Percentiles rank a stretch among this genome's conserved stretches.
Evolutionary conservation across 2,113 vertebrate species (phyloP).

Genomic region (Chaetura pelagica): DNA sequence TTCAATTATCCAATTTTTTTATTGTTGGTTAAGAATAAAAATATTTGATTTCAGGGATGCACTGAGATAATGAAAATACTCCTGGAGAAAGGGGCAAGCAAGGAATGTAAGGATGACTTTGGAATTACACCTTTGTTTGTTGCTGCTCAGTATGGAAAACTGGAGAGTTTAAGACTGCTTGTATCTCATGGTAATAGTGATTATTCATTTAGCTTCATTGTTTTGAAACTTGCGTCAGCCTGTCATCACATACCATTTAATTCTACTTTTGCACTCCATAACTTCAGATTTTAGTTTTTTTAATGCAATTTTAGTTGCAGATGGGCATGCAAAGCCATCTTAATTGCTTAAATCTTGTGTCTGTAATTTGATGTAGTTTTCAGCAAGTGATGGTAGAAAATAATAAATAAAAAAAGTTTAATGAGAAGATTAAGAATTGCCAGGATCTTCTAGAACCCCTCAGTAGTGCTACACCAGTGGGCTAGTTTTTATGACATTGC

Average conservation of each 20-base stretch:
- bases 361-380: not conserved
- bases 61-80: conserved; percentile 84
- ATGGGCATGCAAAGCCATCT: not conserved
- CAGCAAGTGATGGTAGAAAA: not conserved
- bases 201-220: not conserved
- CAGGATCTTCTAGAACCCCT: not conserved
- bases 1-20: not conserved
- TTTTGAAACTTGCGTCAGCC: not conserved
- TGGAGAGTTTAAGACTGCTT: conserved; percentile 83
- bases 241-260: not conserved
- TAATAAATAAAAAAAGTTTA: not conserved
- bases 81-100: conserved; percentile 77
- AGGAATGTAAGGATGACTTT: conserved; percentile 88
- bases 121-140: conserved; percentile 91
- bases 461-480: not conserved
- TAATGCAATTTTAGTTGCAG: not conserved
- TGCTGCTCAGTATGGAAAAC: conserved; percentile 90
- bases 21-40: not conserved
- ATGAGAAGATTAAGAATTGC: not conserved
- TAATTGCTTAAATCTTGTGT: not conserved
- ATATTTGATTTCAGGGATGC: conserved; percentile 78
- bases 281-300: not conserved
- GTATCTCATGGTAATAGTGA: conserved; percentile 79
- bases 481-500: not conserved
- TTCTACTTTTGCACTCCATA: not conserved